Base-by-base conservation (phyloP, 2,888 invertebrate species). In the Stenichneumon culpator region DNA sequence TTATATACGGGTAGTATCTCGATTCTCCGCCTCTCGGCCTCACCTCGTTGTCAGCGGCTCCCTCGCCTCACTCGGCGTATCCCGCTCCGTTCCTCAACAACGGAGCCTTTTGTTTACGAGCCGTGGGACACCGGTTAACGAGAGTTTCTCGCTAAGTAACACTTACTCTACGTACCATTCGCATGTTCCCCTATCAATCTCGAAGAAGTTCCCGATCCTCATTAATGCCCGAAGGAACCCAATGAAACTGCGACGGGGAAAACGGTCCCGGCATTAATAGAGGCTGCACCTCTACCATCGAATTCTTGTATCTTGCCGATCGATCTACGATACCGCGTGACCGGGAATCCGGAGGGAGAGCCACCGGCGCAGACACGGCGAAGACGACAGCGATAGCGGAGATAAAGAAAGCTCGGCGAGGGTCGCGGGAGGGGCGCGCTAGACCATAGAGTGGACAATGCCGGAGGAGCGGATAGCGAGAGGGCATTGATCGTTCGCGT, bases 401-500 rank as follows among this genome's bases (percentile, higher is more conserved):
- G 36, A 82, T 72, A 80, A 85, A 85, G 67, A 65, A 79, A 57
- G 54, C 47, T 74, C 69, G 47, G 47, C 52, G 52, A 50, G 44
- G 52, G 36, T 11, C 54, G 52, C 11, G 60, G 68, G n/a, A 22
- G 72, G 52, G 79, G 74, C 57, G 79, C 72, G 75, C 75, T 60
- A 57, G 74, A 83, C 79, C 79, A 60, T 75, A 32, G 50, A 68
- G 47, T 74, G 79, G 82, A 84, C 78, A 79, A 63, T 83, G 77
- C 70, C 73, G 68, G 52, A 50, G 67, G 78, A 70, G 82, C 87
- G 90, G 89, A 90, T 89, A 89, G 87, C 88, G 86, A 87, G 89
- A 85, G 89, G 89, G 90, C 90, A 91, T 90, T 90, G 90, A 91
- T 91, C 91, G 89, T 90, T 74, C 86, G 84, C 88, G 89, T 88